These are phyloP conservation scores for Pterocles orientalis DNA, from an alignment of 2,113 vertebrate genomes.

Conservation along the genomic window DNA sequence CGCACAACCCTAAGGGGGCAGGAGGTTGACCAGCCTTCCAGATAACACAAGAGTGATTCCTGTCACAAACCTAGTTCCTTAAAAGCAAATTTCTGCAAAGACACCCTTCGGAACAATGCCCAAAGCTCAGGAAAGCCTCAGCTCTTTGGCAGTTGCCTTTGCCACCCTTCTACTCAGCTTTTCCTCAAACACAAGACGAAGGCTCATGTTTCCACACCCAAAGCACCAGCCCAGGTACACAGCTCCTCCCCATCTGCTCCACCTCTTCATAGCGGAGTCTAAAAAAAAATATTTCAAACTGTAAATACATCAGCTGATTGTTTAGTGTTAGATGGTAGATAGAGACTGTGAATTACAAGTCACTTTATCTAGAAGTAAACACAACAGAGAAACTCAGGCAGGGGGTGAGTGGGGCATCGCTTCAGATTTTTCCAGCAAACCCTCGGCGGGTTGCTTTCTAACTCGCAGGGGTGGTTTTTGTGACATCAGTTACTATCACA, in stretches of 20 bases:
- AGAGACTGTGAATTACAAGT: not conserved
- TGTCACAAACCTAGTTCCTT: not conserved
- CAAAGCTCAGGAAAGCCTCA: not conserved
- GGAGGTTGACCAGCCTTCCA: not conserved
- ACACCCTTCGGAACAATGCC: not conserved
- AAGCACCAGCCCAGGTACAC: not conserved
- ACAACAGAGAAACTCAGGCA: not conserved
- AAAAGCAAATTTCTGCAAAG: not conserved
- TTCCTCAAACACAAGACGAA: not conserved
- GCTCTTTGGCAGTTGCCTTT: not conserved
- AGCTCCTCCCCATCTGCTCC: not conserved
- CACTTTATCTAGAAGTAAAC: not conserved
- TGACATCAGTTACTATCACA: not conserved
- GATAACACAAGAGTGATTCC: not conserved
- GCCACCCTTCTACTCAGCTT: not conserved
- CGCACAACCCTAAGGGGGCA: fast-evolving
- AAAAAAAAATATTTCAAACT: not conserved
- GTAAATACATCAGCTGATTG: not conserved
- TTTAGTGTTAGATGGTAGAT: not conserved
- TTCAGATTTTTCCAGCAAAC: not conserved
- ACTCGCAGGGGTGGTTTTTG: not conserved
- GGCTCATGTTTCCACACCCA: not conserved
- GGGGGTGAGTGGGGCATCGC: not conserved
- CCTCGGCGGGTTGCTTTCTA: not conserved
- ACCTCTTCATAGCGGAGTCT: not conserved